Conservation (phyloP, 2,113 vertebrate species). For the Arenaria interpres region DNA sequence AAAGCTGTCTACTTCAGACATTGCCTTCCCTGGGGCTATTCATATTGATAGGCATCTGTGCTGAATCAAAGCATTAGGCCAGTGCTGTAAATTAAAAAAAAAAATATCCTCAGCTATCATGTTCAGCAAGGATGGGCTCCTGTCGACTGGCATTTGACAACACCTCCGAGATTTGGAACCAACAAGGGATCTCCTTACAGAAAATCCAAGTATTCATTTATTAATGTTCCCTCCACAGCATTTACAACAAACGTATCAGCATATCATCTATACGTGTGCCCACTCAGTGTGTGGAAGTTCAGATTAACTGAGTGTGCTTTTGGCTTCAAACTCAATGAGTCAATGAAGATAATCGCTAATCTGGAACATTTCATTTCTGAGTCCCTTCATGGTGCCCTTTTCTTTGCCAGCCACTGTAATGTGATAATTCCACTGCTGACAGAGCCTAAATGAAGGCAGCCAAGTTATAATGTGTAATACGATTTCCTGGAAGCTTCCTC, state of each 20-base stretch:
- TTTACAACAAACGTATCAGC: background rate
- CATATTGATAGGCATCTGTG: background rate
- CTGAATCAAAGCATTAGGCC: background rate
- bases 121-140: background rate
- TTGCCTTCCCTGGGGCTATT: background rate
- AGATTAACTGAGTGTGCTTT: background rate
- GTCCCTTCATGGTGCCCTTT: background rate
- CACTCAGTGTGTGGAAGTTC: background rate
- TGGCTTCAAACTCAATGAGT: background rate
- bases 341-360: background rate
- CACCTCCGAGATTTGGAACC: background rate
- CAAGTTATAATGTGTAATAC: background rate
- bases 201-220: background rate
- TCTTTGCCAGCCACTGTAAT: background rate
- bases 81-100: background rate
- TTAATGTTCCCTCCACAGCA: background rate
- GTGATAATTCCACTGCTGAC: background rate
- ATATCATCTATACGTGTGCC: background rate
- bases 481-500: slow-evolving; percentile 28
- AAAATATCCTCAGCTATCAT: background rate
- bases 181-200: background rate
- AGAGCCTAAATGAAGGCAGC: background rate
- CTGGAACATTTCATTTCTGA: background rate
- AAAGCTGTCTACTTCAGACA: background rate
- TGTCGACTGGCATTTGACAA: background rate